Base-by-base conservation (phyloP, 2,888 invertebrate species). In the Habroteleia sp. region DNA sequence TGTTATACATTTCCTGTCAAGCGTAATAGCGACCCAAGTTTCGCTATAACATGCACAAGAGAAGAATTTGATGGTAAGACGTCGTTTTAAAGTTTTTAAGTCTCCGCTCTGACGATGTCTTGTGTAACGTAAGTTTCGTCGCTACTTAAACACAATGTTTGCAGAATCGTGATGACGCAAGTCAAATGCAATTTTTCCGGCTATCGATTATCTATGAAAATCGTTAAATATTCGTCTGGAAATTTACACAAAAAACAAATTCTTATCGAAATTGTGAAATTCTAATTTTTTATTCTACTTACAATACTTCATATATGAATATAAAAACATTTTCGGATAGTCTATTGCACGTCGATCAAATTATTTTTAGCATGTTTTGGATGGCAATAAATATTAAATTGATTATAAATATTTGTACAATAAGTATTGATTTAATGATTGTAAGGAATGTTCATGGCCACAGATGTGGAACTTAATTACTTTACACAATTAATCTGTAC, bases 61-160 rank as follows among this genome's bases (percentile, higher is more conserved):
- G 65, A 69, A 65, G 65, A 65, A 73, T 65, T 37, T 76, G 65
- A 71, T 58, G 74, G 62, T 71, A 71, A 71, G 66, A 74, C 66
- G 71, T 56, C 58, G 77, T 60, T 66, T 83, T 81, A 81, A 85
- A 84, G 83, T 85, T 84, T 81, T 82, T 80, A 84, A 84, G 83
- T 81, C 81, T 72, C 66, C 69, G 76, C 78, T 77, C 74, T 78
- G 79, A 76, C 81, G 77, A 71, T 77, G 71, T 74, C 73, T 71
- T 52, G 66, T 76, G 75, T 80, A 79, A 82, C 78, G 78, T 78
- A 79, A 79, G 76, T 79, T 77, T 76, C 54, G 76, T 60, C 54
- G 58, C 56, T 79, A 79, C 80, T 79, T 79, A 81, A 78, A 74
- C 62, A 63, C 56, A 72, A 79, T 78, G 80, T 78, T 76, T 35